Conservation (phyloP, 2,888 invertebrate species). For the Drosophila neoperkinsi region DNA sequence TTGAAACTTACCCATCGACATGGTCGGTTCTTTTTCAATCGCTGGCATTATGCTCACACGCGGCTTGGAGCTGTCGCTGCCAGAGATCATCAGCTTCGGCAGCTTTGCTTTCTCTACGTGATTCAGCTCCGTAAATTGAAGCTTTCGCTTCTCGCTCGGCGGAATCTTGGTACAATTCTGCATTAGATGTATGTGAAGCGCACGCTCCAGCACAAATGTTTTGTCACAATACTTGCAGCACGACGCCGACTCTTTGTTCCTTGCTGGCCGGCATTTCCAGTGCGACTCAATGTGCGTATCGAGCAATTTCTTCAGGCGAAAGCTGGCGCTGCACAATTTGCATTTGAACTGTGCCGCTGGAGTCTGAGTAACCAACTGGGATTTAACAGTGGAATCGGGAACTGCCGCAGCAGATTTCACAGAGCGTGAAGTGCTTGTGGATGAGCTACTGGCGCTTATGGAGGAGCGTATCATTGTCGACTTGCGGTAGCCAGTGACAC, state of each 20-base stretch:
- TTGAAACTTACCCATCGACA: conserved; percentile 27
- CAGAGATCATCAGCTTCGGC: conserved; percentile 52
- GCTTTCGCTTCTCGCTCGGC: conserved; percentile 80
- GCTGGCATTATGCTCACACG: conserved; percentile 30
- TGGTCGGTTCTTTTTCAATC: neutral
- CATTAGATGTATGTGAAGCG: conserved; percentile 81
- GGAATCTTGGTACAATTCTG: conserved; percentile 83
- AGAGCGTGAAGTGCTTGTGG: neutral
- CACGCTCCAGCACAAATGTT: conserved; percentile 79
- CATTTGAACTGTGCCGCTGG: conserved; percentile 47
- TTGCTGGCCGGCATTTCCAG: neutral
- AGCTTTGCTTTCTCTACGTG: conserved; percentile 79
- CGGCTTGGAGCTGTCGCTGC: conserved; percentile 8
- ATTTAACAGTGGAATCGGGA: neutral
- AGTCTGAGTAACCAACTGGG: neutral
- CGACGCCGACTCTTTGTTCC: conserved; percentile 18
- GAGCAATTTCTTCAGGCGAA: conserved; percentile 65
- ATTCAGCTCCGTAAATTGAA: conserved; percentile 78
- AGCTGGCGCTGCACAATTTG: conserved; percentile 67
- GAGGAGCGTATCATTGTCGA: conserved; percentile 23
- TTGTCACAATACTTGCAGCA: conserved; percentile 83
- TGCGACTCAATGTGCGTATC: conserved; percentile 78
- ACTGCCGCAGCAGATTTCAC: neutral
- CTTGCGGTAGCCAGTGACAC: conserved; percentile 20
- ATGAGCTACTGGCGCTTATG: conserved; percentile 11